These are phyloP conservation scores for Meteorus colon DNA, from an alignment of 2,888 invertebrate species.

Conservation along the genomic window DNA sequence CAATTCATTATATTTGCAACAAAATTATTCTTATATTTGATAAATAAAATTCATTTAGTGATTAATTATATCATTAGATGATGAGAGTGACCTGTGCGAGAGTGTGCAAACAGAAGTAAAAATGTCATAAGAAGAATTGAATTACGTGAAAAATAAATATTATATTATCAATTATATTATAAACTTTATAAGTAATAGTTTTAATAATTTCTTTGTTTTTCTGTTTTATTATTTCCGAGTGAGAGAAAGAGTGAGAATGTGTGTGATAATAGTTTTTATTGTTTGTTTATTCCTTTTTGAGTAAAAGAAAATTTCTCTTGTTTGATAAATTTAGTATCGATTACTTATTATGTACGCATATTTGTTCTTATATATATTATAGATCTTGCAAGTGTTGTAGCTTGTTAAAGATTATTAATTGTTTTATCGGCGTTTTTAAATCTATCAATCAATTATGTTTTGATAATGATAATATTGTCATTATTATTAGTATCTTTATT, in stretches of 20 bases:
- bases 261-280: background rate
- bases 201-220: background rate
- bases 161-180: too few relatives aligned
- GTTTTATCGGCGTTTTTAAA: background rate
- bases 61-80: too few relatives aligned
- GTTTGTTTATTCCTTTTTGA: background rate
- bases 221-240: background rate
- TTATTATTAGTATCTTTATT: background rate
- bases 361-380: background rate
- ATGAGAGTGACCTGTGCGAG: too few relatives aligned
- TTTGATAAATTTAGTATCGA: background rate
- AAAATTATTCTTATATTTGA: too few relatives aligned
- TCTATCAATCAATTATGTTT: background rate
- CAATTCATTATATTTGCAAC: too few relatives aligned
- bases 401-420: background rate
- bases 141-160: too few relatives aligned
- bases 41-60: too few relatives aligned
- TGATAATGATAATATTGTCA: too few relatives aligned
- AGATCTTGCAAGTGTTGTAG: background rate
- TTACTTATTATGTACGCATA: background rate
- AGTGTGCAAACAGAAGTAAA: background rate
- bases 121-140: background rate
- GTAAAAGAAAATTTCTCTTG: background rate
- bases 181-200: too few relatives aligned
- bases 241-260: background rate